These are phyloP conservation scores for Emmelina monodactyla DNA, from an alignment of 2,888 invertebrate species.

Conservation along the genomic window DNA sequence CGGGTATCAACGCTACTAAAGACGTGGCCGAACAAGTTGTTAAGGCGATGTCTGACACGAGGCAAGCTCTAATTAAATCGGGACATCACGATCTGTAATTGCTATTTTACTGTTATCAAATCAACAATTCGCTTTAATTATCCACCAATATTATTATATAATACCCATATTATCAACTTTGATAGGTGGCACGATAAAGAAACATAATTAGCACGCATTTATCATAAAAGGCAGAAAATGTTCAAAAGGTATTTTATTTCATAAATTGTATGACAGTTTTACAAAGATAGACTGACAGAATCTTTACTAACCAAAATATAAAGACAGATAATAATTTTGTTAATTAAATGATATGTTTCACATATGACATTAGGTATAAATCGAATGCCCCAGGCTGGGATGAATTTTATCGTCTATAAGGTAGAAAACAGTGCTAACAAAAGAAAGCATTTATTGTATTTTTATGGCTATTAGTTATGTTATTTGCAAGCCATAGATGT, in stretches of 20 bases:
- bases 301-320: slow-evolving; percentile 23
- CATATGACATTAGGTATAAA: slow-evolving; percentile 10
- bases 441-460: slow-evolving; percentile 54
- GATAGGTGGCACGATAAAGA: neutral
- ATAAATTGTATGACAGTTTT: slow-evolving; percentile 37
- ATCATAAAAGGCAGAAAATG: slow-evolving; percentile 17
- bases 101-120: too few relatives aligned
- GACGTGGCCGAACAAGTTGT: slow-evolving; percentile 33
- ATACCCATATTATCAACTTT: neutral
- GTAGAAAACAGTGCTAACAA: slow-evolving; percentile 53
- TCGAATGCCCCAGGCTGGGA: slow-evolving; percentile 15
- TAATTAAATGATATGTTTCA: slow-evolving; percentile 20
- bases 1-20: slow-evolving; percentile 69
- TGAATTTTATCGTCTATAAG: slow-evolving; percentile 22
- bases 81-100: too few relatives aligned
- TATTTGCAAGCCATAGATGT: slow-evolving; percentile 62
- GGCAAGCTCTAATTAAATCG: slow-evolving; percentile 32
- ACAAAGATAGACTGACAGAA: slow-evolving; percentile 40
- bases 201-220: neutral
- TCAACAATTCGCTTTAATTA: too few relatives aligned
- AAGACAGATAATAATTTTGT: slow-evolving; percentile 2
- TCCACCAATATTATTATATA: too few relatives aligned
- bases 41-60: slow-evolving; percentile 35
- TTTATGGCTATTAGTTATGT: slow-evolving; percentile 60
- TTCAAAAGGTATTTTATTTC: slow-evolving; percentile 57